phyloP scores from a whole-genome alignment of 2,797 vertebrate species.

The Chromis chromis region DNA sequence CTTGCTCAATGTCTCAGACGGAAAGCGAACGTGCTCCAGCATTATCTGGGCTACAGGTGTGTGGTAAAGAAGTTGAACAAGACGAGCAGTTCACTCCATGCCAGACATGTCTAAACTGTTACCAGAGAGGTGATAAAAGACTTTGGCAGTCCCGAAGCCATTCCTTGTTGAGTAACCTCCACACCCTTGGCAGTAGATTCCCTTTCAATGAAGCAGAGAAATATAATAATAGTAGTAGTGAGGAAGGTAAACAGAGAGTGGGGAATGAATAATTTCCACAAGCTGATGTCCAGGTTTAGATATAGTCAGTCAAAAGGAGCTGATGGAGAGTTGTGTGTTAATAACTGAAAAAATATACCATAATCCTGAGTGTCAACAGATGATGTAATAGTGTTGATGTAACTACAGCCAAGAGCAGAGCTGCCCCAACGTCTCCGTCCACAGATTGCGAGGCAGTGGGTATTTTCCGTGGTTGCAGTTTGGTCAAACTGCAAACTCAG shows the following conservation, averaged over 20 bases:
- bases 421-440: conserved; percentile 42
- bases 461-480: conserved; percentile 76
- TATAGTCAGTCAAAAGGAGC: conserved; percentile 21
- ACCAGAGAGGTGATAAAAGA: conserved; percentile 55
- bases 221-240: conserved; percentile 59
- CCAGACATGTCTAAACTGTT: conserved; percentile 69
- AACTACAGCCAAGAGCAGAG: conserved; percentile 45
- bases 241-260: conserved; percentile 65
- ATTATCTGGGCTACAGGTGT: conserved; percentile 47
- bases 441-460: conserved; percentile 51
- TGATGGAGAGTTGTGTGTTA: conserved; percentile 40
- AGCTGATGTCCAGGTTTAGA: conserved; percentile 26
- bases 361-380: conserved; percentile 47
- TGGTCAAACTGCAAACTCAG: conserved; percentile 77
- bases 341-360: conserved; percentile 27
- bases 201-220: conserved; percentile 47
- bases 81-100: conserved; percentile 8
- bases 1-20: conserved; percentile 25
- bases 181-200: conserved; percentile 62
- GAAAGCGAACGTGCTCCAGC: conserved; percentile 15
- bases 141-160: conserved; percentile 35
- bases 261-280: conserved; percentile 59
- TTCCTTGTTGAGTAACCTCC: conserved; percentile 71
- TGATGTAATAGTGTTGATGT: conserved; percentile 64
- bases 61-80: conserved; percentile 30